A percentile compares a stretch with the other conserved stretches of the same genome.
Conservation (phyloP, 2,113 vertebrate species). For the Heterotilapia buettikoferi region DNA sequence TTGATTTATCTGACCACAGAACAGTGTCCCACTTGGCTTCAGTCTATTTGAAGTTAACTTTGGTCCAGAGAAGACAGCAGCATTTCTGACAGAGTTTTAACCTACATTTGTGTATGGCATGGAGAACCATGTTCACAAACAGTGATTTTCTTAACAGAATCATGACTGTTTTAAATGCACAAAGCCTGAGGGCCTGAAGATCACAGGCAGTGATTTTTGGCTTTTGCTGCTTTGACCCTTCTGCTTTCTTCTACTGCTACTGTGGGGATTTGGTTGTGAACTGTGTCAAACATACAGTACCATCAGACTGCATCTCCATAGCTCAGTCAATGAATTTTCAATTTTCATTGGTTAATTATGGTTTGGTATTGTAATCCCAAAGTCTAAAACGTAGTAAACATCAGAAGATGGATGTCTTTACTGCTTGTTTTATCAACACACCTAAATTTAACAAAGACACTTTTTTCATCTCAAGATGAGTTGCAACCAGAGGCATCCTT, state of each 20-base stretch:
- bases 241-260: background rate
- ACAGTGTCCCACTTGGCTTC: background rate
- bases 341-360: background rate
- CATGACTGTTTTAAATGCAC: background rate
- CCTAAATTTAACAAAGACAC: background rate
- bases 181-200: background rate
- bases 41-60: background rate
- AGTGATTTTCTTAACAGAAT: background rate
- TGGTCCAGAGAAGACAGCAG: background rate
- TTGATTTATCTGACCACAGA: background rate
- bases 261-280: background rate
- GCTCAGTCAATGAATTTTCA: background rate
- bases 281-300: background rate
- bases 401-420: background rate
- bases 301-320: background rate
- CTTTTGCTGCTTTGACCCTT: background rate
- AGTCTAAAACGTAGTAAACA: background rate
- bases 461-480: background rate
- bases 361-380: background rate
- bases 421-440: background rate
- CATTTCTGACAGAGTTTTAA: background rate
- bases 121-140: background rate
- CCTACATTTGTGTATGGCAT: background rate
- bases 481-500: background rate
- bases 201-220: background rate